Percentiles rank a stretch among this genome's conserved stretches.
Conservation (phyloP, 2,888 invertebrate genomes). For the Halictus ligatus region DNA sequence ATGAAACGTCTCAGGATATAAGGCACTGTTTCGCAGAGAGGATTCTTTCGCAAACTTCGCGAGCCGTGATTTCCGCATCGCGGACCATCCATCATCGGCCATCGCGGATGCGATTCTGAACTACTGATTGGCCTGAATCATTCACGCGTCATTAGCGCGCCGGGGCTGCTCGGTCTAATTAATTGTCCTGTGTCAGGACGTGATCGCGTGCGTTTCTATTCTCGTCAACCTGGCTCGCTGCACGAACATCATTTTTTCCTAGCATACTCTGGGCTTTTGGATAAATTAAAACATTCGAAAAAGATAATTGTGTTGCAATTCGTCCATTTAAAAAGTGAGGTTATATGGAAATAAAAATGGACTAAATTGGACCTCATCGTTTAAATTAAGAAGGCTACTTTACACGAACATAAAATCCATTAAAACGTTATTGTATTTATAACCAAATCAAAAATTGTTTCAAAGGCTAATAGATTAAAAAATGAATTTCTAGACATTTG, state of each 20-base stretch:
- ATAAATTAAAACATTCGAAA: neutral
- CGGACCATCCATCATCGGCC: constrained; percentile 67
- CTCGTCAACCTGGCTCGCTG: constrained; percentile 39
- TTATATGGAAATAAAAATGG: too few species aligned
- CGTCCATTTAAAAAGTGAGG: too few species aligned
- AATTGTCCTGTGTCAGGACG: constrained; percentile 70
- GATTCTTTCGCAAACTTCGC: constrained; percentile 66
- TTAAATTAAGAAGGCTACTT: too few species aligned
- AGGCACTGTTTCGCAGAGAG: constrained; percentile 65
- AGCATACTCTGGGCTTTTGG: neutral
- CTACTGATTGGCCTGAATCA: constrained; percentile 70
- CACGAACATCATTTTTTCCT: constrained; percentile 42
- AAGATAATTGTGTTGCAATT: too few species aligned
- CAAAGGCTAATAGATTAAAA: too few species aligned
- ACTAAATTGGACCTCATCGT: too few species aligned
- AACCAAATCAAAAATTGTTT: too few species aligned
- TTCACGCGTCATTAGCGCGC: constrained; percentile 73
- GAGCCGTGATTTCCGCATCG: constrained; percentile 70
- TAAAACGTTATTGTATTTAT: too few species aligned
- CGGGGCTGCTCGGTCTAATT: constrained; percentile 71
- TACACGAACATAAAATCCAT: too few species aligned
- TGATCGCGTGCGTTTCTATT: constrained; percentile 64
- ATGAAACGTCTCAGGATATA: constrained; percentile 62
- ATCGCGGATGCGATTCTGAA: constrained; percentile 69
- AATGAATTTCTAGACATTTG: too few species aligned